Percentiles rank a stretch among this genome's conserved stretches.
phyloP scores from a whole-genome alignment of 2,113 vertebrate genomes.

The Cynocephalus volans region DNA sequence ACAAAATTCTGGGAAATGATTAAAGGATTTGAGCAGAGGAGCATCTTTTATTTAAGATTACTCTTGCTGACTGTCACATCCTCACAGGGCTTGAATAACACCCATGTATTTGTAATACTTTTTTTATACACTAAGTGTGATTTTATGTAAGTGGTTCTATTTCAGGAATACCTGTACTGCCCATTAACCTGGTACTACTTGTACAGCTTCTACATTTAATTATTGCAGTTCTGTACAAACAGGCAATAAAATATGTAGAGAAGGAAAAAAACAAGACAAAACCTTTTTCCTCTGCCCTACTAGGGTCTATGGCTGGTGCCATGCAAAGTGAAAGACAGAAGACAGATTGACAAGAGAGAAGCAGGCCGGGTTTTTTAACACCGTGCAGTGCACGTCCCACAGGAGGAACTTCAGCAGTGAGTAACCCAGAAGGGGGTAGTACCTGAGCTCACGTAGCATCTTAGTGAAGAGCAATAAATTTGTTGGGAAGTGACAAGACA shows the following conservation, averaged over 20 bases:
- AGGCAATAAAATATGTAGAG: not conserved
- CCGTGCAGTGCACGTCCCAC: not conserved
- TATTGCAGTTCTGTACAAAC: not conserved
- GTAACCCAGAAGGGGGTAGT: not conserved
- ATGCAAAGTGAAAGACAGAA: too few relatives aligned
- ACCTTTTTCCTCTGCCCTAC: not conserved
- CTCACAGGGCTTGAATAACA: not conserved
- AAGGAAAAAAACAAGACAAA: not conserved
- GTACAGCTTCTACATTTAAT: not conserved
- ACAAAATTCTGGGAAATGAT: not conserved
- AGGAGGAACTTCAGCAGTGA: not conserved
- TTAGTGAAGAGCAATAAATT: not conserved
- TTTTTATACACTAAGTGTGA: not conserved
- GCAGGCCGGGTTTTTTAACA: not conserved
- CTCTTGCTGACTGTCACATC: not conserved
- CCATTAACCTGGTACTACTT: not conserved
- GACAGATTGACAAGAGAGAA: not conserved
- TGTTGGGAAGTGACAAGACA: not conserved
- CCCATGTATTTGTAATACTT: not conserved
- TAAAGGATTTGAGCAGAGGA: not conserved
- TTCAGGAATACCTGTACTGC: not conserved
- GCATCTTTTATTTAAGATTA: not conserved
- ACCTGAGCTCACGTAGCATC: rapidly evolving
- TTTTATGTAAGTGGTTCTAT: too few relatives aligned
- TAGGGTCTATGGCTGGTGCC: too few relatives aligned